Base-by-base conservation (phyloP, 1,140 invertebrate genomes). In the Geopemphigus sp. region DNA sequence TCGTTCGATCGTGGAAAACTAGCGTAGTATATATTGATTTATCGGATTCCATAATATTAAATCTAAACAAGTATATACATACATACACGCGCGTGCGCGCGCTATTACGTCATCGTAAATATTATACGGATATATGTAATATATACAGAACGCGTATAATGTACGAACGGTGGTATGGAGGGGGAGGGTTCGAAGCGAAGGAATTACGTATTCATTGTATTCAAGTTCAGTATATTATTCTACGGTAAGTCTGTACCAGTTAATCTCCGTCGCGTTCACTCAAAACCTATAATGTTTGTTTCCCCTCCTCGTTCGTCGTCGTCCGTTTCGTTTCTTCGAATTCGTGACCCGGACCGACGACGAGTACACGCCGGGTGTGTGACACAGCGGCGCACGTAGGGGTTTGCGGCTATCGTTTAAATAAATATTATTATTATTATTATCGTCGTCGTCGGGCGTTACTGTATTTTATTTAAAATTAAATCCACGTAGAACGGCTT, bases 61-160 rank as follows among this genome's bases (percentile, higher is more conserved):
- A n/a, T n/a, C n/a, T n/a, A n/a, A n/a, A n/a, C n/a, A n/a, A n/a
- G n/a, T n/a, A n/a, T n/a, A n/a, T n/a, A 64, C 19, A 39, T n/a
- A 64, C 24, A 39, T 39, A 39, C 26, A 61, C 15, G 59, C 14
- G 47, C 22, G 39, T n/a, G 1, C 22, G 64, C 5, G 47, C 32
- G 32, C 45, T 47, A 68, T 68, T 68, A 68, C 66, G 66, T 68
- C 64, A 68, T 68, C 64, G 12, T 39, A 24, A 68, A 68, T 68
- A 68, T 68, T 68, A 68, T 22, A n/a, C 19, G 19, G 1, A 56
- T 56, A 56, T 56, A 50, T 50, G n/a, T 12, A 8, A 50, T 59
- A 68, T 22, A 68, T 68, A 17, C 24, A 50, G 19, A 45, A 63
- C 26, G 32, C 19, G 10, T 24, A 59, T 45, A 47, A 11, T 29